Conservation (phyloP, 2,888 invertebrate species). For the Drosophila imparisetae region DNA sequence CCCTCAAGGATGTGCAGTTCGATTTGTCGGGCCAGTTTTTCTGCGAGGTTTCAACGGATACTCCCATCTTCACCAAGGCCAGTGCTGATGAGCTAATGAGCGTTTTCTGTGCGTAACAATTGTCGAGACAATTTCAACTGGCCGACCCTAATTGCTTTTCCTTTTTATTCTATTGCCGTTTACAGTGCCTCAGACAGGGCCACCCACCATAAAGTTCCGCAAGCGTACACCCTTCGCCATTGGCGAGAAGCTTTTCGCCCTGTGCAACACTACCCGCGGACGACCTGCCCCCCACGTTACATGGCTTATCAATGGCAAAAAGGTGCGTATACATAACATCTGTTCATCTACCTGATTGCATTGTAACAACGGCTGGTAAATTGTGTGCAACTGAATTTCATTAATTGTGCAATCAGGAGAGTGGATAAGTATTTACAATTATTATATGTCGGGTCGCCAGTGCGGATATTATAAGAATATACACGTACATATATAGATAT, state of each 20-base stretch:
- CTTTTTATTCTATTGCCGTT: conserved; percentile 25
- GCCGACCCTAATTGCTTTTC: conserved; percentile 32
- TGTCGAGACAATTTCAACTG: conserved; percentile 20
- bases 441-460: background rate
- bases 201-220: conserved; percentile 88
- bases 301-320: conserved; percentile 90
- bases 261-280: conserved; percentile 89
- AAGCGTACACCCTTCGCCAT: conserved; percentile 86
- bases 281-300: conserved; percentile 89
- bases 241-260: conserved; percentile 88
- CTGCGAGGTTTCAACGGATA: conserved; percentile 92
- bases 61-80: conserved; percentile 92
- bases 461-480: conserved; percentile 1
- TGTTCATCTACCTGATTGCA: background rate
- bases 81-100: conserved; percentile 91
- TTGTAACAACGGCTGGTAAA: conserved; percentile 13
- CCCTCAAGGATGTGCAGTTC: conserved; percentile 90
- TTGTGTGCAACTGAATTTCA: conserved; percentile 32
- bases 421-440: background rate
- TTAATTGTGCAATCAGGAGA: background rate
- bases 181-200: conserved; percentile 87
- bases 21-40: conserved; percentile 91
- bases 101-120: conserved; percentile 90
- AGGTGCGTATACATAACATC: conserved; percentile 85
- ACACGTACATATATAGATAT: conserved; percentile 4